These are phyloP conservation scores for Gallinago media DNA, from an alignment of 2,113 vertebrate species.

Conservation along the genomic window DNA sequence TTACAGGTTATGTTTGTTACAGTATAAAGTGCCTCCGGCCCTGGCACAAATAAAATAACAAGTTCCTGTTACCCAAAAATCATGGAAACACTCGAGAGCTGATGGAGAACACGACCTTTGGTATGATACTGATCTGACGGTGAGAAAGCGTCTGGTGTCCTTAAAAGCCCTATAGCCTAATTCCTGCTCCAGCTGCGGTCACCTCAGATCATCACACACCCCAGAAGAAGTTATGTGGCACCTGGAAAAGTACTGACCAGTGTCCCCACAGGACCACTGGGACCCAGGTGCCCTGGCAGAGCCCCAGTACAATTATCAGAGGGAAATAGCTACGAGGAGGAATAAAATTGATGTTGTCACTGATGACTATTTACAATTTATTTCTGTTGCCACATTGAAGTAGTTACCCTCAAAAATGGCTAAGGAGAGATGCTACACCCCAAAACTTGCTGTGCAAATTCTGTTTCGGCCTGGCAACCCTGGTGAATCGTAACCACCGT, in stretches of 20 bases:
- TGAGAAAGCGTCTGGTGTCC: not conserved
- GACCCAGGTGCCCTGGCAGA: too few relatives aligned
- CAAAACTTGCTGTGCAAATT: rapidly evolving
- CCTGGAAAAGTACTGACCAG: conserved; percentile 5
- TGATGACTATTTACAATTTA: not conserved
- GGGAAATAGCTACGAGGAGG: not conserved
- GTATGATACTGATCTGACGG: not conserved
- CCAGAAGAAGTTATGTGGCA: not conserved
- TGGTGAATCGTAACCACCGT: rapidly evolving
- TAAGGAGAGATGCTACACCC: not conserved
- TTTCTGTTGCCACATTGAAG: not conserved
- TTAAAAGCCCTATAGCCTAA: not conserved
- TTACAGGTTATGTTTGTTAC: not conserved
- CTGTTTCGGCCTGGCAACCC: not conserved
- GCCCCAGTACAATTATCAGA: too few relatives aligned
- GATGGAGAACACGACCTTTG: not conserved
- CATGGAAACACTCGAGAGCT: not conserved
- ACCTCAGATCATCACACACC: not conserved
- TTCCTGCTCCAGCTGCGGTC: not conserved
- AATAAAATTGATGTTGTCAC: not conserved
- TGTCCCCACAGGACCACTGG: too few relatives aligned
- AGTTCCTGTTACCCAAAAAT: not conserved
- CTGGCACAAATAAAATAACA: not conserved
- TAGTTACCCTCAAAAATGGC: not conserved
- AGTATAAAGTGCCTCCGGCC: not conserved